These are phyloP conservation scores for Stegodyphus dumicola DNA, from an alignment of 1,140 invertebrate genomes.

Conservation along the genomic window DNA sequence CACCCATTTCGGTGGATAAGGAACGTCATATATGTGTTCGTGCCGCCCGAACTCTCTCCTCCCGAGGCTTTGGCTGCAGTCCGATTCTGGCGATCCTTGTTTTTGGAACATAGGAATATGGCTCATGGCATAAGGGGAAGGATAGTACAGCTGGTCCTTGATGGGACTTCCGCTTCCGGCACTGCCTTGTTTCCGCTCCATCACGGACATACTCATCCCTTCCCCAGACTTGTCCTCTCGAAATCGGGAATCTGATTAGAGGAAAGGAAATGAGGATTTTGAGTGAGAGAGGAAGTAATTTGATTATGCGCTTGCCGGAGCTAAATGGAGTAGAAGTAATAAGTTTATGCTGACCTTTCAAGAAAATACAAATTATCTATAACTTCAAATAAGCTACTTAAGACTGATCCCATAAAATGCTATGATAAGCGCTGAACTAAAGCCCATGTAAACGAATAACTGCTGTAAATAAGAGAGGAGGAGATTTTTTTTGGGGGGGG, in stretches of 20 bases:
- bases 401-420: no score
- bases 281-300: no score
- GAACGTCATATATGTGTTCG: conserved; percentile 63
- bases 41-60: conserved; percentile 55
- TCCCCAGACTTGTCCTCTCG: conserved; percentile 60
- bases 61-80: conserved; percentile 48
- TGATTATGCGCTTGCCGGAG: no score
- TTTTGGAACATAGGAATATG: conserved; percentile 59
- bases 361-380: no score
- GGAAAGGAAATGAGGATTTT: background rate
- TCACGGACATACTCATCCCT: conserved; percentile 60
- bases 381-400: no score
- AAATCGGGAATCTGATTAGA: conserved; percentile 36
- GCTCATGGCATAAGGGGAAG: conserved; percentile 64
- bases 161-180: conserved; percentile 55
- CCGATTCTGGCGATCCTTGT: conserved; percentile 36
- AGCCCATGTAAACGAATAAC: no score
- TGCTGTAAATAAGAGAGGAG: no score
- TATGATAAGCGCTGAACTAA: no score
- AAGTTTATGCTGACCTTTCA: no score
- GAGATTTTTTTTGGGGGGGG: no score
- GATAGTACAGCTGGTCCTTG: conserved; percentile 62
- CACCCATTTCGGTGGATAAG: conserved; percentile 64
- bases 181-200: conserved; percentile 57
- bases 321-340: no score